Base-by-base conservation (phyloP, 2,888 invertebrate species). In the Metopia argyrocephala region DNA sequence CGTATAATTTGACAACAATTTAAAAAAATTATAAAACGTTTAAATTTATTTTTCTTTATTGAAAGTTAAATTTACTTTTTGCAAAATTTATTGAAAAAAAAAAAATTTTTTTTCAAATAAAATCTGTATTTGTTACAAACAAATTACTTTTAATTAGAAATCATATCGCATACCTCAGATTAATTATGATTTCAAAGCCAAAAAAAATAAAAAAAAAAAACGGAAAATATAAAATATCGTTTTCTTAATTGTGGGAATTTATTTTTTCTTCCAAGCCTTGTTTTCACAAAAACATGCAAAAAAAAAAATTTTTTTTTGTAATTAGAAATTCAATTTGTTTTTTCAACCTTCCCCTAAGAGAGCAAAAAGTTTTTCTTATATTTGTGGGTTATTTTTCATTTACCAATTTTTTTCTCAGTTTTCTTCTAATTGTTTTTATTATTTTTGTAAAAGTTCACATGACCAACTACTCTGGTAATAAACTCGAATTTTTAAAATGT, bases 391-490 rank as follows among this genome's bases (percentile, higher is more conserved):
- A 15, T 38, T 38, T 38, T 38, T 15, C 15, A 3, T 38, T 38
- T 15, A 12, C 3, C 15, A 12, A 38, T 12, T 12, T 38, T 38
- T 23, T 57, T 65, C 23, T 57, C 2, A 28, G 18, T 70, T 56
- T 71, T 65, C 50, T 61, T 70, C 12, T 20, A 31, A 12, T 68
- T 64, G 5, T 57, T 56, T 15, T 27, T 54, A 61, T 28, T 56
- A 62, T 62, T 73, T n/a, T 52, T 68, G 57, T 12, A 68, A 73
- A 68, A 74, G 71, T 80, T 76, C 69, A 76, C 69, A 76, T 74
- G 69, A 69, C 76, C 69, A 69, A 65, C n/a, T n/a, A n/a, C 68
- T 80, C 64, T 65, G 54, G 31, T 76, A 73, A 80, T 76, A 80
- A 80, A 80, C 73, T 76, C 73, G 76, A 76, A 80, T 68, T 76